A percentile compares a stretch with the other conserved stretches of the same genome.
phyloP scores from a whole-genome alignment of 2,797 vertebrate genomes.

The Cephalopachus bancanus region DNA sequence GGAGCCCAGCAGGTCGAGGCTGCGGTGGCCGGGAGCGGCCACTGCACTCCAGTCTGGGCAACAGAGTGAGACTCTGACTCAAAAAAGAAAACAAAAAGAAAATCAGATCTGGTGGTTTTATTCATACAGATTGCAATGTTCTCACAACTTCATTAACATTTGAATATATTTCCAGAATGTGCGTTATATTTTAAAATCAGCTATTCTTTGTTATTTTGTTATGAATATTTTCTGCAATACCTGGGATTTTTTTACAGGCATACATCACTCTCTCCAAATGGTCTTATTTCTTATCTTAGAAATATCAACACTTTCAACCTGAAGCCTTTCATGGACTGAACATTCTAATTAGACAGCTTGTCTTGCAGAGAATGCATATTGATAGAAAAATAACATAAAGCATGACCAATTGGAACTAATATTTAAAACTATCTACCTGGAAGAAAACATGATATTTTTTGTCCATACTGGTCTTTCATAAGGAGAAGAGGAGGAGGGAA shows the following conservation, averaged over 20 bases:
- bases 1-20: too few relatives aligned
- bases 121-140: neutral
- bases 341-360: neutral
- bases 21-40: too few relatives aligned
- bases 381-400: neutral
- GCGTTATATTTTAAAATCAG: neutral
- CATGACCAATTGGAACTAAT: neutral
- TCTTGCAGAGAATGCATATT: neutral
- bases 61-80: too few relatives aligned
- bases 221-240: neutral
- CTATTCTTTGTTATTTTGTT: neutral
- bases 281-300: neutral
- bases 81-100: too few relatives aligned
- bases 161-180: neutral
- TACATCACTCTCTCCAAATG: neutral
- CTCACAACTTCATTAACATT: constrained; percentile 24
- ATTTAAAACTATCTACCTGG: neutral
- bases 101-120: neutral
- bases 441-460: constrained; percentile 3
- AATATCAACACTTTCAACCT: neutral
- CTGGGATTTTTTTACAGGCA: neutral
- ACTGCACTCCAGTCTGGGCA: too few relatives aligned
- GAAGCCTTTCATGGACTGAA: neutral
- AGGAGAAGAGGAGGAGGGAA: neutral
- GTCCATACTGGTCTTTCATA: neutral